phyloP scores from a whole-genome alignment of 2,797 vertebrate species.

The Monodelphis domestica region DNA sequence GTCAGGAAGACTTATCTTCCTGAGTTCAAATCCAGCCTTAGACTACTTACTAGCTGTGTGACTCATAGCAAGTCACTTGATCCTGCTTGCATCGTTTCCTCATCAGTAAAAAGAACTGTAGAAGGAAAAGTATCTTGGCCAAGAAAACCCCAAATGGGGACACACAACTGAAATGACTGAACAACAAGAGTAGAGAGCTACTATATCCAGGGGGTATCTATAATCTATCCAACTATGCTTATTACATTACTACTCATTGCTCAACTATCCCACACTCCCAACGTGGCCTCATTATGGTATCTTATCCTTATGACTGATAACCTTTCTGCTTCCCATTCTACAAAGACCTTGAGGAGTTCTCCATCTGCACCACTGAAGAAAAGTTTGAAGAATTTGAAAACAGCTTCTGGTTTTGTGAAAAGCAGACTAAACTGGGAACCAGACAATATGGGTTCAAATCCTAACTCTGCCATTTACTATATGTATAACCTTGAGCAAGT shows the following conservation, averaged over 20 bases:
- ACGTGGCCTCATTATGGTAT: background rate
- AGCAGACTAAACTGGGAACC: background rate
- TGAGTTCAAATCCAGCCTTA: too few species aligned
- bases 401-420: background rate
- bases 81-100: too few species aligned
- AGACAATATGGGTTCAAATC: background rate
- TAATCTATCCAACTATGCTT: background rate
- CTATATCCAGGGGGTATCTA: background rate
- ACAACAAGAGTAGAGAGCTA: too few species aligned
- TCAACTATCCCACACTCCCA: background rate
- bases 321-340: background rate
- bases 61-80: too few species aligned
- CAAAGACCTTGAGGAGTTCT: background rate
- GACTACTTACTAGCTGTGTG: too few species aligned
- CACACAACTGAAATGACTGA: too few species aligned
- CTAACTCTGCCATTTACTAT: background rate
- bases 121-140: too few species aligned
- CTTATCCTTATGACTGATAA: background rate
- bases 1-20: too few species aligned
- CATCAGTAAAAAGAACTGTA: too few species aligned
- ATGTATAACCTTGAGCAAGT: background rate
- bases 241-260: background rate
- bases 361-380: background rate
- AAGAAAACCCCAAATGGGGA: too few species aligned
- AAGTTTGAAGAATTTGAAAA: background rate